A percentile compares a stretch with the other conserved stretches of the same genome.
Evolutionary conservation across 2,113 vertebrate genomes (phyloP).

Genomic region (Uria lomvia): DNA sequence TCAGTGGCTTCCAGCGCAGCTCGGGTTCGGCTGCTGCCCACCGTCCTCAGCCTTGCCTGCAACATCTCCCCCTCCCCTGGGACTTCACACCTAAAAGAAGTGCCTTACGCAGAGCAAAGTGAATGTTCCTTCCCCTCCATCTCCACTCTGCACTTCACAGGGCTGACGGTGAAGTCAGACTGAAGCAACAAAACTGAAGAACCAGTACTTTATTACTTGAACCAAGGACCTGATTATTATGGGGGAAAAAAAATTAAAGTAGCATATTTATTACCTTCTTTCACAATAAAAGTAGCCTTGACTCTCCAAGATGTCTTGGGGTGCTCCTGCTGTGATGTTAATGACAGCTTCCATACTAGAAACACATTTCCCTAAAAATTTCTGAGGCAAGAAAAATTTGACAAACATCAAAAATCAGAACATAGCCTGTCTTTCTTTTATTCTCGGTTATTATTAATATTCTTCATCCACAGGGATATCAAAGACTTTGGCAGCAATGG

Average conservation of each 20-base stretch:
- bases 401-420: not conserved
- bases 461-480: not conserved
- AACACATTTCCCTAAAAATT: not conserved
- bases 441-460: not conserved
- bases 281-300: not conserved
- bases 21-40: rapidly evolving
- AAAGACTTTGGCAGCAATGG: not conserved
- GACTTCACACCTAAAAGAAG: not conserved
- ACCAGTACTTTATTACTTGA: not conserved
- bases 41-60: not conserved
- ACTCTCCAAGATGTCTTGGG: not conserved
- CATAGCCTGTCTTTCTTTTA: not conserved
- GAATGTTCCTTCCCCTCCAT: not conserved
- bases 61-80: rapidly evolving
- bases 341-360: not conserved
- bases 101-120: rapidly evolving
- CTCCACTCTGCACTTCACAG: not conserved
- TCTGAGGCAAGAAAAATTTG: not conserved
- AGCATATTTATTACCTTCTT: not conserved
- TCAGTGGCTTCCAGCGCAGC: rapidly evolving
- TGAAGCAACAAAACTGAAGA: not conserved
- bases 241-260: not conserved
- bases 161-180: not conserved
- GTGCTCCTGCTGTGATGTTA: not conserved
- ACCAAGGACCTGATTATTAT: not conserved